These are phyloP conservation scores for Schizothorax lantsangensis DNA, from an alignment of 2,797 vertebrate genomes.

Conservation along the genomic window DNA sequence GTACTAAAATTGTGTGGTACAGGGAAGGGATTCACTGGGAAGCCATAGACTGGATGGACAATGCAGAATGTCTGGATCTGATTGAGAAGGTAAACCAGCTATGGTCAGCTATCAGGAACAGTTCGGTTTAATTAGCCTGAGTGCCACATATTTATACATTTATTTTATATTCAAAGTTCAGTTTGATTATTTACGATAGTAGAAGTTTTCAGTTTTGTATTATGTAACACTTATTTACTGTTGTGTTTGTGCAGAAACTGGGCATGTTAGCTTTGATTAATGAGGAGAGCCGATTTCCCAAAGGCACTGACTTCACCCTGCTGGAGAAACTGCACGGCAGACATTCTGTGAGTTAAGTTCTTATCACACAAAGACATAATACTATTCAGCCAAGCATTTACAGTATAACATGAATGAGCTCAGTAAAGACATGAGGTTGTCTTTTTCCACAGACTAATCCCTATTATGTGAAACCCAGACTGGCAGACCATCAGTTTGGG, in stretches of 20 bases:
- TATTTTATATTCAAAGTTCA: not conserved
- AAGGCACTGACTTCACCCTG: conserved; percentile 93
- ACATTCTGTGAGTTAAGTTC: conserved; percentile 82
- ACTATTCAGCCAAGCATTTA: conserved; percentile 18
- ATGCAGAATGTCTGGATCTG: conserved; percentile 91
- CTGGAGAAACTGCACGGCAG: conserved; percentile 93
- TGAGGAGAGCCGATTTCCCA: conserved; percentile 94
- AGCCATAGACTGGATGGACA: conserved; percentile 96
- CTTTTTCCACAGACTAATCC: conserved; percentile 84
- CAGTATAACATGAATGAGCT: not conserved
- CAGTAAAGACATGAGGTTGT: not conserved
- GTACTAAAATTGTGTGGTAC: conserved; percentile 35
- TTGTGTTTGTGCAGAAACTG: conserved; percentile 81
- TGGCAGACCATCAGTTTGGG: conserved; percentile 94
- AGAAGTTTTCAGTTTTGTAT: not conserved
- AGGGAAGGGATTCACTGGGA: conserved; percentile 93
- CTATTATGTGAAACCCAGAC: conserved; percentile 90
- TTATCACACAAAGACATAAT: conserved; percentile 23
- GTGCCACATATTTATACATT: not conserved
- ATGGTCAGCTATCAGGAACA: not conserved
- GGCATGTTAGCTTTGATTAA: conserved; percentile 91
- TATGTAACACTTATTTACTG: not conserved
- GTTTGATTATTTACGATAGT: not conserved
- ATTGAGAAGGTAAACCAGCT: conserved; percentile 85
- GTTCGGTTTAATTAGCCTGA: not conserved